Conservation (phyloP, 2,113 vertebrate species). For the Larimichthys polyactis region DNA sequence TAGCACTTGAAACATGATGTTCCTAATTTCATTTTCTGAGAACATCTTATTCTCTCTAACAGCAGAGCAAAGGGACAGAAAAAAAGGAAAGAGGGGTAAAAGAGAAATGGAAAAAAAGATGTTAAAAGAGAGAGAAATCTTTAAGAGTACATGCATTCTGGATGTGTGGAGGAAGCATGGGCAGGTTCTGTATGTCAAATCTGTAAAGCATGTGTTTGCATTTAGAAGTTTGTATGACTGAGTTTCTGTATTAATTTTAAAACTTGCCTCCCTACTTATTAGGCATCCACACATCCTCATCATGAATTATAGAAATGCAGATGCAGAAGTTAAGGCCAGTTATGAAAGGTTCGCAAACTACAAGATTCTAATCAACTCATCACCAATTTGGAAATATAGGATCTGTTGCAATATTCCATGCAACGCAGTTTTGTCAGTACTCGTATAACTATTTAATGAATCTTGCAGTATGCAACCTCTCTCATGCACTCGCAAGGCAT, state of each 20-base stretch:
- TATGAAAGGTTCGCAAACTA: slow-evolving; percentile 47
- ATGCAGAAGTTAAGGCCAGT: slow-evolving; percentile 26
- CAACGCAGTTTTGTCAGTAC: not conserved
- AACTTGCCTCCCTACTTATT: not conserved
- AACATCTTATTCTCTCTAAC: slow-evolving; percentile 85
- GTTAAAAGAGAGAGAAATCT: slow-evolving; percentile 40
- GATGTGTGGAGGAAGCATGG: slow-evolving; percentile 60
- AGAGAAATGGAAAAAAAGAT: slow-evolving; percentile 50
- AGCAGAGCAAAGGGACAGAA: slow-evolving; percentile 46
- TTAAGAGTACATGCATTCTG: slow-evolving; percentile 38
- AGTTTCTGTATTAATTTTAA: not conserved
- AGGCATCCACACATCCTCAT: slow-evolving; percentile 57
- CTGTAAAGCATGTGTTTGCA: not conserved
- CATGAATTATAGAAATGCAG: slow-evolving; percentile 31
- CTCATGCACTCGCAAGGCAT: slow-evolving; percentile 29
- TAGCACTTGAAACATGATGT: slow-evolving; percentile 83
- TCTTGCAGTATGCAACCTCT: slow-evolving; percentile 69
- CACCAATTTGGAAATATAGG: not conserved
- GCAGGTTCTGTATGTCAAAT: not conserved
- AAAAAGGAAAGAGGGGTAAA: slow-evolving; percentile 25
- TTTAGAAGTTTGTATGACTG: not conserved
- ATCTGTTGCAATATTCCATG: not conserved
- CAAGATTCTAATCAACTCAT: slow-evolving; percentile 52
- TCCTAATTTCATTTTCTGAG: slow-evolving; percentile 86
- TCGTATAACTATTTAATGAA: slow-evolving; percentile 15